Base-by-base conservation (phyloP, 2,113 vertebrate genomes). In the Centrocercus urophasianus region DNA sequence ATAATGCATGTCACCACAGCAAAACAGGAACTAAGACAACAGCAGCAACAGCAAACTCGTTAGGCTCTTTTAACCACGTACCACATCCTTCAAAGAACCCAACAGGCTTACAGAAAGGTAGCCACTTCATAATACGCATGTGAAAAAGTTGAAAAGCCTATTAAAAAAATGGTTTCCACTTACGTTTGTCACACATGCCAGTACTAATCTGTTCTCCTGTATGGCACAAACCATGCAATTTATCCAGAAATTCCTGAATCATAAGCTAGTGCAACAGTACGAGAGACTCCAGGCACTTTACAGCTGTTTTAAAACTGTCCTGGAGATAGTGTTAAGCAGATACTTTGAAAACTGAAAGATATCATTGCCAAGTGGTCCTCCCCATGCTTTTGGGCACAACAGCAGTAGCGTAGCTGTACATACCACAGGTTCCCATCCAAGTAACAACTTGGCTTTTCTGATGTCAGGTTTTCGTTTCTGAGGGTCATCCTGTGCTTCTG, bases 351-450 rank as follows among this genome's bases (percentile, higher is more conserved):
- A 80, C 38, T 32, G 27, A 63, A 69, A 90, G 0, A 0, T 11
- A 56, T 11, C 3, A 1, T 13, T 56, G 59, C 1, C 8, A 18
- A 1, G 13, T 32, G 34, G 34, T 45, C 14, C 22, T 45, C 25
- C 15, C 42, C n/a, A 13, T 22, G 25, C 36, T 74, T 71, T 60
- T 34, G 13, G 25, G 50, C 16, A 38, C 27, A 78, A n/a, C 4
- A 42, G 71, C 2, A 60, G 5, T 28, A 8, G 43, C 10, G 10
- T 4, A 79, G 59, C 8, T 34, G 3, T 87, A 98, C 99, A 6
- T 98, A 99, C 99, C 98, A 99, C 99, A 2, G 99, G 99, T 76
- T 99, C 99, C 99, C 99, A 99, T 57, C 98, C 99, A 45, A 99
- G 98, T 97, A 99, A 81, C 96, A 98, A 97, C 90, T 99, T 99